phyloP scores from a whole-genome alignment of 2,797 vertebrate species.

The Atherinosoma microstoma region DNA sequence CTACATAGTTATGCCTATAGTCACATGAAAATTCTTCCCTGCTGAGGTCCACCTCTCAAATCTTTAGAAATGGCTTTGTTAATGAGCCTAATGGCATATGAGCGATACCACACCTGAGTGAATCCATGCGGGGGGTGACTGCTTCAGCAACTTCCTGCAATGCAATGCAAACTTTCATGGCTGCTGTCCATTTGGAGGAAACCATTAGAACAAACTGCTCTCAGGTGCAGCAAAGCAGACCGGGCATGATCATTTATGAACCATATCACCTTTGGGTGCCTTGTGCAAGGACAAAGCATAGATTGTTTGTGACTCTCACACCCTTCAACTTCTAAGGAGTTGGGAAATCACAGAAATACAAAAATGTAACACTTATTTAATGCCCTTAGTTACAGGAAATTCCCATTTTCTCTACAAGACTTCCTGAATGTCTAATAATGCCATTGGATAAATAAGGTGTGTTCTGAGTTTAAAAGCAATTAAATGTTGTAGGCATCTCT shows the following conservation, averaged over 20 bases:
- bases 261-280: slow-evolving; percentile 76
- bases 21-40: slow-evolving; percentile 41
- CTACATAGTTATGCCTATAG: slow-evolving; percentile 19
- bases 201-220: slow-evolving; percentile 86
- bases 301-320: slow-evolving; percentile 22
- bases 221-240: slow-evolving; percentile 82
- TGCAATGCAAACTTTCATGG: slow-evolving; percentile 65
- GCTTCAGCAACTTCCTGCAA: slow-evolving; percentile 76
- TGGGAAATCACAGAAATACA: slow-evolving; percentile 1
- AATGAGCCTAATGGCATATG: slow-evolving; percentile 73
- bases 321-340: background rate
- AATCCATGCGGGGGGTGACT: slow-evolving; percentile 76
- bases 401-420: slow-evolving; percentile 20
- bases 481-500: no score
- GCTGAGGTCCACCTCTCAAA: slow-evolving; percentile 41
- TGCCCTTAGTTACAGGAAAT: slow-evolving; percentile 36
- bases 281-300: slow-evolving; percentile 81
- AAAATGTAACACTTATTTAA: background rate
- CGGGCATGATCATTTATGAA: slow-evolving; percentile 76
- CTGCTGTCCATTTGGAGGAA: slow-evolving; percentile 78
- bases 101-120: slow-evolving; percentile 71
- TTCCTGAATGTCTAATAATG: slow-evolving; percentile 8
- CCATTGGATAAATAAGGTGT: background rate
- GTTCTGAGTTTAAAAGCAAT: background rate
- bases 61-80: slow-evolving; percentile 62